These are phyloP conservation scores for Palythoa caribaeorum DNA, from an alignment of 92 coral and sea anemone species.

Conservation along the genomic window DNA sequence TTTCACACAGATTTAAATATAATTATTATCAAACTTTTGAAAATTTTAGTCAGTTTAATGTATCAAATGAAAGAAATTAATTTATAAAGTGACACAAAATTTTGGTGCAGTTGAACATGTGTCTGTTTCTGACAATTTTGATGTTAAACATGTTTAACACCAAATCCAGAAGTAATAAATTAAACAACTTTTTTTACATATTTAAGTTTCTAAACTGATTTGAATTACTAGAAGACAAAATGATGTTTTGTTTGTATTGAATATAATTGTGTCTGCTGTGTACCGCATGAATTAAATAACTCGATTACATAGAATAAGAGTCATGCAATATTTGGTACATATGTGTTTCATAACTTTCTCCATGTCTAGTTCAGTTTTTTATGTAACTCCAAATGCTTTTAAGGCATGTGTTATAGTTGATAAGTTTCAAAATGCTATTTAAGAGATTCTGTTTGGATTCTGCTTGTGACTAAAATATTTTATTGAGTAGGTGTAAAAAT, in stretches of 20 bases:
- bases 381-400: background rate
- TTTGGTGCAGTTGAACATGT: no score
- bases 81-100: no score
- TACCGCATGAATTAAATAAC: background rate
- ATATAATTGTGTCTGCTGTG: background rate
- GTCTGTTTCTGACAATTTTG: background rate
- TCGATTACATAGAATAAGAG: background rate
- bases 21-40: no score
- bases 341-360: background rate
- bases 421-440: background rate
- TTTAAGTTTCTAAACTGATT: background rate
- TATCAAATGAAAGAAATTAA: no score
- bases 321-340: slow-evolving; percentile 33
- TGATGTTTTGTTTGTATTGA: background rate
- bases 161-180: background rate
- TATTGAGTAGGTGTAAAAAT: no score
- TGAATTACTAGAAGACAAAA: background rate
- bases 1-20: no score
- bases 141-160: background rate
- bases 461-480: background rate
- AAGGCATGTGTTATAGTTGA: background rate
- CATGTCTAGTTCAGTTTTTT: background rate
- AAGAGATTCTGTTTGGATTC: background rate
- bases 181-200: no score
- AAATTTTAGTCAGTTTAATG: no score